Conservation (phyloP, 2,113 vertebrate species). For the Trogon melanurus region DNA sequence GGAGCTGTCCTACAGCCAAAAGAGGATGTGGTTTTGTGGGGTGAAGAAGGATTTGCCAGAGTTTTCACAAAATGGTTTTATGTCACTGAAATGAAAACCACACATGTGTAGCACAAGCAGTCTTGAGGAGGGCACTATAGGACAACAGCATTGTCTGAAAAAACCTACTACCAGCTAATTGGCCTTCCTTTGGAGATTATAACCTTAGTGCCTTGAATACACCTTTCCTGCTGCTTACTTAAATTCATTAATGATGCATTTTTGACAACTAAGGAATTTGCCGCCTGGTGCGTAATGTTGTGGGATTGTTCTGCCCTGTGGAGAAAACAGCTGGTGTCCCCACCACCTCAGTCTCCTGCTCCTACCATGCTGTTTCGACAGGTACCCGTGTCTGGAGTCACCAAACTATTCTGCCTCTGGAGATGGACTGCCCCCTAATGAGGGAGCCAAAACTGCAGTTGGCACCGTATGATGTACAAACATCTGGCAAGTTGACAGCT, state of each 20-base stretch:
- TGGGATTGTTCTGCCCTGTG: not conserved
- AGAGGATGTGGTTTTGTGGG: constrained; percentile 34
- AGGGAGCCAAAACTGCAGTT: not conserved
- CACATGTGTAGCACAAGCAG: not conserved
- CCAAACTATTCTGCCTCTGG: constrained; percentile 55
- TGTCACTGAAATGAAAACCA: not conserved
- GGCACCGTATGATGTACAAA: not conserved
- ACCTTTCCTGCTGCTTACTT: not conserved
- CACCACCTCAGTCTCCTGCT: not conserved
- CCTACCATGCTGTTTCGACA: constrained; percentile 45
- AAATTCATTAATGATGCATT: not conserved
- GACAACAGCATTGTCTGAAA: not conserved
- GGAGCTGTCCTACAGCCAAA: constrained; percentile 33
- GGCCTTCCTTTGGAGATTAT: not conserved
- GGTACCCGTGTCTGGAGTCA: not conserved
- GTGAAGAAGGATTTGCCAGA: not conserved
- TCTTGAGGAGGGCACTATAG: not conserved
- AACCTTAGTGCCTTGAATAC: not conserved
- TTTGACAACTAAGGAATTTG: not conserved
- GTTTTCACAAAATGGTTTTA: not conserved
- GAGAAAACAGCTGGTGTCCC: not conserved
- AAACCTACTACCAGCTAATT: not conserved
- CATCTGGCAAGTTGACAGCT: not conserved
- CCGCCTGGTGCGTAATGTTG: not conserved
- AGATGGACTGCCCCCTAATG: not conserved